Percentiles rank a stretch among this genome's conserved stretches.
phyloP scores from a whole-genome alignment of 2,888 invertebrate species.

The Drosophila differens region DNA sequence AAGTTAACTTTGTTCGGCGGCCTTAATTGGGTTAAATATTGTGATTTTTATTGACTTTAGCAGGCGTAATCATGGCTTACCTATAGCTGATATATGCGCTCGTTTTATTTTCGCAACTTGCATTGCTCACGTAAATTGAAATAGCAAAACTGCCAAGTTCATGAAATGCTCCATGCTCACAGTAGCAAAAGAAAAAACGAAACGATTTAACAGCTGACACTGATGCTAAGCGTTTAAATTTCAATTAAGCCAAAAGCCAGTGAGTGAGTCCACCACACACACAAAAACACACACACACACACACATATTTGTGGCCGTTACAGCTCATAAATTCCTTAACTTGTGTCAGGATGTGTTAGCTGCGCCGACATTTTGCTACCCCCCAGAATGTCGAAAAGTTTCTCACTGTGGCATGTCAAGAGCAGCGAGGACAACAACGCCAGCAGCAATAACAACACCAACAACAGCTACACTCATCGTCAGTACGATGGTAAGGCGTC shows the following conservation, averaged over 20 bases:
- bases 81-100: slow-evolving; percentile 1
- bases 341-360: slow-evolving; percentile 77
- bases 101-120: slow-evolving; percentile 9
- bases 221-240: slow-evolving; percentile 74
- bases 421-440: slow-evolving; percentile 45
- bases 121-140: slow-evolving; percentile 52
- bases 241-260: slow-evolving; percentile 74
- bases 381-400: slow-evolving; percentile 64
- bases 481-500: slow-evolving; percentile 55
- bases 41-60: slow-evolving; percentile 67
- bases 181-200: slow-evolving; percentile 38
- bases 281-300: slow-evolving; percentile 16
- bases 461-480: slow-evolving; percentile 11
- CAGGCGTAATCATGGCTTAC: slow-evolving; percentile 34
- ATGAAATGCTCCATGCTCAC: slow-evolving; percentile 35
- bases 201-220: slow-evolving; percentile 70
- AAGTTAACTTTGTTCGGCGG: slow-evolving; percentile 66
- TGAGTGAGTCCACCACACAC: slow-evolving; percentile 9
- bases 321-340: slow-evolving; percentile 82
- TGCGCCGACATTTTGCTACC: slow-evolving; percentile 64
- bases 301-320: slow-evolving; percentile 52
- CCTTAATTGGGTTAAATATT: slow-evolving; percentile 78
- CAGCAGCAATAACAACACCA: slow-evolving; percentile 19
- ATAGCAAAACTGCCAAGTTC: slow-evolving; percentile 55
- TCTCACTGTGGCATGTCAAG: slow-evolving; percentile 61